These are phyloP conservation scores for Ariopsis seemanni DNA, from an alignment of 2,113 vertebrate genomes.

Conservation along the genomic window DNA sequence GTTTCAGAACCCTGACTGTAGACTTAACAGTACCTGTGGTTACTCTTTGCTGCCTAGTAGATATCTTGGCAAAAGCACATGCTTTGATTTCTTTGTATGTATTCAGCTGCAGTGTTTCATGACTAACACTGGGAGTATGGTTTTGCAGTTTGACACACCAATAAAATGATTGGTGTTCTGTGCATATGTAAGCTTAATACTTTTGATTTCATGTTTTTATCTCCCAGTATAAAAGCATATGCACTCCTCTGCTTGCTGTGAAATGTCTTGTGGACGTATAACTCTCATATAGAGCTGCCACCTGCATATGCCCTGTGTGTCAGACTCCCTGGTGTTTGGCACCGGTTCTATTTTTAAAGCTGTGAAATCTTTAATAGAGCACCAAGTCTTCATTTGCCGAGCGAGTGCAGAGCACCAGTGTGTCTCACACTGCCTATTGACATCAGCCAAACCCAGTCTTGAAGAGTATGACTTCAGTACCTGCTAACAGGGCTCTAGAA, in stretches of 20 bases:
- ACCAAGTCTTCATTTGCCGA: slow-evolving; percentile 4
- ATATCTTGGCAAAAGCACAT: not conserved
- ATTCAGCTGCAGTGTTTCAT: not conserved
- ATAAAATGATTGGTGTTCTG: not conserved
- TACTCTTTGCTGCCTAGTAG: not conserved
- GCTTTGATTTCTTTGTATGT: not conserved
- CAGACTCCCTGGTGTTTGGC: slow-evolving; percentile 34
- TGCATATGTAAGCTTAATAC: not conserved
- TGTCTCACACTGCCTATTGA: slow-evolving; percentile 1
- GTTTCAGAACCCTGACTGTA: not conserved
- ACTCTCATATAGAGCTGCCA: slow-evolving; percentile 10
- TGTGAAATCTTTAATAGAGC: slow-evolving; percentile 47
- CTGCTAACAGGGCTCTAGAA: slow-evolving; percentile 3
- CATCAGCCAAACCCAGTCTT: slow-evolving; percentile 32
- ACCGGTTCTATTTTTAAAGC: slow-evolving; percentile 48
- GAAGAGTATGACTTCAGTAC: slow-evolving; percentile 38
- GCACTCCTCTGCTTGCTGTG: not conserved
- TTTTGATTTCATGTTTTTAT: not conserved
- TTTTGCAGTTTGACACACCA: not conserved
- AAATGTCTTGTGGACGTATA: not conserved
- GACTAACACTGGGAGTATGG: not conserved
- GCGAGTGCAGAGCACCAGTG: not conserved
- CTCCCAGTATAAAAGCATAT: not conserved
- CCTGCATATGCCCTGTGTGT: slow-evolving; percentile 34
- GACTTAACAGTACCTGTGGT: not conserved